Evolutionary conservation across 2,113 vertebrate genomes (phyloP).

Genomic region (Mohoua ochrocephala): DNA sequence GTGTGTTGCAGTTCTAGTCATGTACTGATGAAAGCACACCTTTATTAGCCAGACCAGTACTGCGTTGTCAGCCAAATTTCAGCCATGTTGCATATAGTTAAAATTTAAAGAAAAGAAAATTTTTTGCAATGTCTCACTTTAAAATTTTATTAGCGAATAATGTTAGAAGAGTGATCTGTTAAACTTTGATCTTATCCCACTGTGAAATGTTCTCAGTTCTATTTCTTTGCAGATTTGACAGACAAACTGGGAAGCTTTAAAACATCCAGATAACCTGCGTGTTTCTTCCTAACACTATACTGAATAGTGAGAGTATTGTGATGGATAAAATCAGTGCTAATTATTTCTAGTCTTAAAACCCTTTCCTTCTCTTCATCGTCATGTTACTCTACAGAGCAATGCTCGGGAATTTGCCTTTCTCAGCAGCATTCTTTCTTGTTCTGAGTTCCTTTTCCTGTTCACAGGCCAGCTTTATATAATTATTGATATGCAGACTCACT

Average conservation of each 20-base stretch:
- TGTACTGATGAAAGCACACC: neutral
- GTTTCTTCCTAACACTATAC: neutral
- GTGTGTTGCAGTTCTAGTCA: neutral
- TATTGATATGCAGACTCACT: neutral
- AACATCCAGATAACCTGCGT: neutral
- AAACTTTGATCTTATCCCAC: neutral
- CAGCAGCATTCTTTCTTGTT: neutral
- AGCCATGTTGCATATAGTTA: neutral
- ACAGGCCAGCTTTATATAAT: neutral
- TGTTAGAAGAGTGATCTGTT: neutral
- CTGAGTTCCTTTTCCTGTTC: neutral
- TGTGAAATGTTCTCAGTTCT: neutral
- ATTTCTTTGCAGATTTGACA: neutral
- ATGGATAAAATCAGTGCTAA: neutral
- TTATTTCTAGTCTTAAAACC: neutral
- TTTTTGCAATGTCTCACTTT: neutral
- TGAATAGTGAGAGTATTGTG: neutral
- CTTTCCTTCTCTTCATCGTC: neutral
- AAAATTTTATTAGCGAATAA: neutral
- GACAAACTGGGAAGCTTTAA: neutral
- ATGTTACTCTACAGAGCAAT: neutral
- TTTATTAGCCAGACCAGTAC: neutral
- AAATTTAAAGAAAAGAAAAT: neutral
- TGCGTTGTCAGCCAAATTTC: neutral
- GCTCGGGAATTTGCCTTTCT: neutral